A percentile compares a stretch with the other conserved stretches of the same genome.
These are phyloP conservation scores for Nephrotoma guestfalica DNA, from an alignment of 2,888 invertebrate genomes.

Conservation along the genomic window DNA sequence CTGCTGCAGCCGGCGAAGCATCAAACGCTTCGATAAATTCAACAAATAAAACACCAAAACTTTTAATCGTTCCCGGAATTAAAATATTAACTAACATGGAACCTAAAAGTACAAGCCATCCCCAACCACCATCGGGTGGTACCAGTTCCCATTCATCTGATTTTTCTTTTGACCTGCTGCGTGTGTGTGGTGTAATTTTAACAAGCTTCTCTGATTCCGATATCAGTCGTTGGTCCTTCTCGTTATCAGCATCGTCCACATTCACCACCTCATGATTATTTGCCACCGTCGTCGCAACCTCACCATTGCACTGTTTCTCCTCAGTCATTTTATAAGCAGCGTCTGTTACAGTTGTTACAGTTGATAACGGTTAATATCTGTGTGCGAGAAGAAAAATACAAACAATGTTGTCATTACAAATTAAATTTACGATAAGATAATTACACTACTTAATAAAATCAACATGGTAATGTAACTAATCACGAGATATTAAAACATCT, in stretches of 20 bases:
- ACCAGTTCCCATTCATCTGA: conserved; percentile 51
- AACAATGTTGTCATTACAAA: neutral
- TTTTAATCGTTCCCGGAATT: conserved; percentile 76
- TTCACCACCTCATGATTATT: neutral
- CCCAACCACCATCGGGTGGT: conserved; percentile 73
- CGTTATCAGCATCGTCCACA: neutral
- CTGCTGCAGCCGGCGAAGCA: conserved; percentile 54
- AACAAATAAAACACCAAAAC: conserved; percentile 71
- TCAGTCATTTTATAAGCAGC: neutral
- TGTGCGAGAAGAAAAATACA: neutral
- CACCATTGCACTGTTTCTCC: neutral
- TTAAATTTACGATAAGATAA: neutral
- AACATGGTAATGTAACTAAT: neutral
- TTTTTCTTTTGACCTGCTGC: neutral
- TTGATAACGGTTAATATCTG: neutral
- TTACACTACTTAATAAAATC: neutral
- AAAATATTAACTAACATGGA: conserved; percentile 71
- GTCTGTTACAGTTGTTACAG: neutral
- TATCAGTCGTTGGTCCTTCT: neutral
- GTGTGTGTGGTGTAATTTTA: neutral
- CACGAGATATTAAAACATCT: neutral
- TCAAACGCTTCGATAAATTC: conserved; percentile 70
- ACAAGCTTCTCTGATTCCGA: neutral
- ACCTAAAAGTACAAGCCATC: conserved; percentile 60
- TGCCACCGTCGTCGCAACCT: neutral